Evolutionary conservation across 2,113 vertebrate genomes (phyloP), one percentile per base, ranked within the genome.

Genomic region (Zosterops hypoxanthus): DNA sequence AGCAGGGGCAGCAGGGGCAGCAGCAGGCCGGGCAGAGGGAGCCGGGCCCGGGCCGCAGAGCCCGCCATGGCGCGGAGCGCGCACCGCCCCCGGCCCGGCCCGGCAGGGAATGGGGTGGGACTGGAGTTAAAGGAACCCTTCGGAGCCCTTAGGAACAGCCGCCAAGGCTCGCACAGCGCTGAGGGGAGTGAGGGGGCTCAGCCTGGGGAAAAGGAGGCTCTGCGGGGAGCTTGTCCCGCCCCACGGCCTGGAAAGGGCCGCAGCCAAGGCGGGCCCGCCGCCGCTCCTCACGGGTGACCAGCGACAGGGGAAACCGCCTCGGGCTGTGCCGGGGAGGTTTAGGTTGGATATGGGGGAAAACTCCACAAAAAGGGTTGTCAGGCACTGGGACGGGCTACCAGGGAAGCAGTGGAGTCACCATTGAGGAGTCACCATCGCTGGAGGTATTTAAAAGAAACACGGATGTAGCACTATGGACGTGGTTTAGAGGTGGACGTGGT

Each of bases 101-200:
- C 49, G 31, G 31, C 46, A 3, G 14, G 33, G 7, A 36, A 56
- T 2, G 56, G 73, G 47, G 41, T 3, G 8, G 63, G 34, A 14
- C n/a, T 2, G 34, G 3, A 5, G 19, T 4, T n/a, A 28, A 28
- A 19, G 72, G 47, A 13, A 0, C 55, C 39, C 39, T 39, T 39
- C 44, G 14, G 28, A 4, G 69, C 42, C 12, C 24, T 0, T 52
- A 1, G 46, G 33, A 10, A 1, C 39, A 3, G 52, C n/a, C 16
- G 12, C 11, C 4, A 4, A 2, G 8, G 22, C n/a, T 11, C 7
- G 39, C 68, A 2, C 42, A 1, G 26, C 22, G 14, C 46, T 9
- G 14, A 24, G 26, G 15, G 64, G 8, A 3, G 3, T 2, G 20
- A 10, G 1, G 5, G 11, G 1, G 25, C 5, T 26, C 1, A 3